A percentile compares a stretch with the other conserved stretches of the same genome.
phyloP scores from a whole-genome alignment of 2,888 invertebrate species.

The Nomada flava region DNA sequence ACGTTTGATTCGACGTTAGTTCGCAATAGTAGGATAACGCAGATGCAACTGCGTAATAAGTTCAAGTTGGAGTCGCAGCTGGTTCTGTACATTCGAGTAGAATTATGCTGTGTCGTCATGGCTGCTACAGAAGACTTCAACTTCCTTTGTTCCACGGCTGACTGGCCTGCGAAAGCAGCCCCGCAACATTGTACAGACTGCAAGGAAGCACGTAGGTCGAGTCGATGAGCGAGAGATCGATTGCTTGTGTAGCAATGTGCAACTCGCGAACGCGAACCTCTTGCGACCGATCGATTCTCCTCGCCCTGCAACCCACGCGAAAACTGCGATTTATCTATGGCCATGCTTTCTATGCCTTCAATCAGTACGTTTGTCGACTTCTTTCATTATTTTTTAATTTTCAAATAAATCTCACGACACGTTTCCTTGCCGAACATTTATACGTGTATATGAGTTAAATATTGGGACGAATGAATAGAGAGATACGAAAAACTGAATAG shows the following conservation, averaged over 20 bases:
- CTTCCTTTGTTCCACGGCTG: constrained; percentile 70
- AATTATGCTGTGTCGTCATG: too few relatives aligned
- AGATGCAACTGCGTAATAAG: not conserved
- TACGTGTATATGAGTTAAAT: too few relatives aligned
- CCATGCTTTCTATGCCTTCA: constrained; percentile 3
- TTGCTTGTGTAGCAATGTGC: constrained; percentile 58
- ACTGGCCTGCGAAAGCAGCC: constrained; percentile 56
- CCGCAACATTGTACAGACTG: constrained; percentile 54
- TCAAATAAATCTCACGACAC: too few relatives aligned
- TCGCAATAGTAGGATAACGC: not conserved
- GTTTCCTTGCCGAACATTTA: too few relatives aligned
- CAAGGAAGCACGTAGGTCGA: constrained; percentile 56
- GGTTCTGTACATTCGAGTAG: not conserved
- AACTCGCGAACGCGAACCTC: constrained; percentile 41
- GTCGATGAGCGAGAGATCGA: constrained; percentile 55
- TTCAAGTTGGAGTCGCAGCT: not conserved
- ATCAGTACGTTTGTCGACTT: constrained; percentile 13
- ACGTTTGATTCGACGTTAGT: not conserved
- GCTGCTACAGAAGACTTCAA: too few relatives aligned
- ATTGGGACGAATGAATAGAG: too few relatives aligned
- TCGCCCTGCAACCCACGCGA: constrained; percentile 52
- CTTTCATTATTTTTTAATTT: too few relatives aligned
- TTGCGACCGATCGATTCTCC: constrained; percentile 64
- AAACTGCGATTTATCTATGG: constrained; percentile 29
- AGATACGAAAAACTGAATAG: too few relatives aligned